Evolutionary conservation across 2,888 invertebrate species (phyloP), one percentile per base, ranked within the genome.

Genomic region (Dendrolimus pini): DNA sequence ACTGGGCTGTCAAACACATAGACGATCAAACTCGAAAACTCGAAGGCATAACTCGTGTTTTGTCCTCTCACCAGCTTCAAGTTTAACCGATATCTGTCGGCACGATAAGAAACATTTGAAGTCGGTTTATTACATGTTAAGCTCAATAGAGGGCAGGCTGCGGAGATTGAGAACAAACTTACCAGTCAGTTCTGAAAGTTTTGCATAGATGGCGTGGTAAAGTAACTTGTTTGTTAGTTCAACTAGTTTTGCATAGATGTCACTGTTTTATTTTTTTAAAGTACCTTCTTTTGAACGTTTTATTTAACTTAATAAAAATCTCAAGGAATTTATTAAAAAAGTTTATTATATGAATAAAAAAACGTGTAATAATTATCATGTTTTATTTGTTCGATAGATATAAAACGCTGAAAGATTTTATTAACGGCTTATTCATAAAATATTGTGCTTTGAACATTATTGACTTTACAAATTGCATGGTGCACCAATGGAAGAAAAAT

Each of bases 101-200:
- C 60, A 74, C 9, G 84, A 85, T 12, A 78, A 74, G 55, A 70
- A 78, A 7, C 73, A 85, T 59, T 68, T 89, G 3, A 77, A 79
- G 56, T 71, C 78, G 0, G 77, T 85, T 6, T 88, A 89, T 64
- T 75, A 66, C 58, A 78, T 83, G 65, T 65, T 89, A 0, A 69
- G 80, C 0, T 81, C 85, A 6, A 85, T 89, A 55, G 89, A 89
- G 64, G 87, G 89, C 10, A 77, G 89, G 55, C 65, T 89, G 41
- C 73, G 85, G 7, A 73, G 88, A 60, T 60, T 89, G 10, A 85
- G 82, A 62, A 65, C 72, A 7, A 72, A 74, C 59, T 60, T 76
- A 41, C 63, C 62, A 3, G 60, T 55, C 12, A 47, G 47, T 47
- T 9, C 47, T 10, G 12, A 30, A 6, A 30, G 30, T 30, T 30